Evolutionary conservation across 2,113 vertebrate genomes (phyloP).

Genomic region (Rostratula benghalensis): DNA sequence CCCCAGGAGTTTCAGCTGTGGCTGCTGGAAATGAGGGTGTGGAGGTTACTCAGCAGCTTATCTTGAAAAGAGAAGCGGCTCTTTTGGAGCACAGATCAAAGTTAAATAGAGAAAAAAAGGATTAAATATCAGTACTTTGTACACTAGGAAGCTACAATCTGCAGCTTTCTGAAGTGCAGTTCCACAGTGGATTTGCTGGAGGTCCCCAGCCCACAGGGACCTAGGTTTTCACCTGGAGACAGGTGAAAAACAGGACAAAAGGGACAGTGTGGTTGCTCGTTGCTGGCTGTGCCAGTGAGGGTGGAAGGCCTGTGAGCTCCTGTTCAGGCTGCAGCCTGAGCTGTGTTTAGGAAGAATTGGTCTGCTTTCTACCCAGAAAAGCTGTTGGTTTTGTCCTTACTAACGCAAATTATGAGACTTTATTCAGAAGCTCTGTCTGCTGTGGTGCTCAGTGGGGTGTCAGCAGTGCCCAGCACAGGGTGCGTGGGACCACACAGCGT

Average conservation of each 20-base stretch:
- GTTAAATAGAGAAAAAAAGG: not conserved
- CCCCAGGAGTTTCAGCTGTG: not conserved
- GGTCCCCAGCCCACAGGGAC: no score
- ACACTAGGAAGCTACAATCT: not conserved
- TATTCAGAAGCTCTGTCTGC: no score
- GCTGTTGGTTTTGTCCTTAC: not conserved
- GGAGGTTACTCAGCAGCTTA: not conserved
- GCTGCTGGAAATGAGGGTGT: not conserved
- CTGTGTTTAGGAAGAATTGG: not conserved
- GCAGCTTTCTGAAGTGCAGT: not conserved
- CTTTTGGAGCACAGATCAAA: not conserved
- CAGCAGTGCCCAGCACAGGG: no score
- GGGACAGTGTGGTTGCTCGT: not conserved
- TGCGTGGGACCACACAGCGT: no score
- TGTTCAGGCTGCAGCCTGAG: not conserved
- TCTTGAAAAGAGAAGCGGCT: not conserved
- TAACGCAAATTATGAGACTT: not conserved
- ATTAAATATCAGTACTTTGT: not conserved
- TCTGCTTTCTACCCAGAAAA: not conserved
- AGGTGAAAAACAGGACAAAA: not conserved
- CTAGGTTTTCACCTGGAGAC: no score
- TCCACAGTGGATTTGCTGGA: not conserved
- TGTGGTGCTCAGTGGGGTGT: no score
- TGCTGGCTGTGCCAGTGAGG: fast-evolving
- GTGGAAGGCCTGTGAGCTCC: not conserved